phyloP scores from a whole-genome alignment of 2,113 vertebrate genomes.

The Salminus brasiliensis region DNA sequence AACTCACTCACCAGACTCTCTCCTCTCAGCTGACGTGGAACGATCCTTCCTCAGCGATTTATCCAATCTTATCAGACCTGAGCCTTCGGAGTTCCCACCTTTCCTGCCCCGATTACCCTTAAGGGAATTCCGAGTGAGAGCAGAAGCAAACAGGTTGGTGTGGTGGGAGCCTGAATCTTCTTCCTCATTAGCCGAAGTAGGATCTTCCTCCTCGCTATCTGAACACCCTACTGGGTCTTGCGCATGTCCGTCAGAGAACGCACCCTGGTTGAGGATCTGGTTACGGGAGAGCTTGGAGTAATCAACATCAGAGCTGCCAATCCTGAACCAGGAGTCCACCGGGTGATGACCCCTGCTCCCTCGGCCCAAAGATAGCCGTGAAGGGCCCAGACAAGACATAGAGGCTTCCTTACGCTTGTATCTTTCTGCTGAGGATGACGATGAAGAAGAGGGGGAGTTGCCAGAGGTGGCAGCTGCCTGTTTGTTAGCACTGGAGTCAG shows the following conservation, averaged over 20 bases:
- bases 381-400: constrained; percentile 76
- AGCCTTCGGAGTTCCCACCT: constrained; percentile 59
- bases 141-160: constrained; percentile 96
- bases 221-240: constrained; percentile 70
- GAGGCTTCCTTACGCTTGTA: constrained; percentile 80
- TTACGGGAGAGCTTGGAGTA: constrained; percentile 73
- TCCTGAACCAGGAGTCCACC: constrained; percentile 75
- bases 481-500: constrained; percentile 62
- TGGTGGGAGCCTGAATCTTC: constrained; percentile 70
- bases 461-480: constrained; percentile 63
- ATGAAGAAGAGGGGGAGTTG: constrained; percentile 80
- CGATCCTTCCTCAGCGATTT: constrained; percentile 83
- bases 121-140: constrained; percentile 78
- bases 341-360: constrained; percentile 68
- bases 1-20: constrained; percentile 72
- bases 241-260: constrained; percentile 68
- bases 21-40: constrained; percentile 77
- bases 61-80: constrained; percentile 69
- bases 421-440: constrained; percentile 81
- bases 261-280: constrained; percentile 66
- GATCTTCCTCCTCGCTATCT: constrained; percentile 78
- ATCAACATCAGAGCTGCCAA: constrained; percentile 72
- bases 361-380: constrained; percentile 70
- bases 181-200: constrained; percentile 67
- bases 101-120: constrained; percentile 67